Evolutionary conservation across 2,113 vertebrate species (phyloP), one percentile per base, ranked within the genome.

Genomic region (Dendropsophus ebraccatus): DNA sequence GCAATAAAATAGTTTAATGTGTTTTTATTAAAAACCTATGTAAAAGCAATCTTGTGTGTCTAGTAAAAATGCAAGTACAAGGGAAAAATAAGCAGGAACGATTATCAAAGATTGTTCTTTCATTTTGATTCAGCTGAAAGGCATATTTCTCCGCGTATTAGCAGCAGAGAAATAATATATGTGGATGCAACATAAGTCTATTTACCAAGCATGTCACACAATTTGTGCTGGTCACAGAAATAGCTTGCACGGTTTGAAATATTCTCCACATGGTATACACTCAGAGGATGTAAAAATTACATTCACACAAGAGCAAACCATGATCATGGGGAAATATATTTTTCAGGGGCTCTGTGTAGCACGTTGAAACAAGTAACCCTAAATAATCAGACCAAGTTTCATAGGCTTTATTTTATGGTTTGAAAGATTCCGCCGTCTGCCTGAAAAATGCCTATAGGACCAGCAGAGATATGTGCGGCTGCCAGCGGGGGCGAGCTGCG

Each of bases 11-110:
- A 82, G 65, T 82, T 54, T 70, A 72, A 82, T 72, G 79, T 50
- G 45, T 81, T 67, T 82, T 82, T 82, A 82, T 82, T 54, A 25
- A 82, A 80, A 80, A 80, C 54, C 77, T 45, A 81, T 62, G 56
- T 65, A 45, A 81, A 45, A 81, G 32, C 32, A 62, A 80, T 80
- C 77, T 60, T 62, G 54, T 80, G 77, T 80, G 77, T 60, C 77
- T 80, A 45, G 77, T 80, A 80, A 62, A 79, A 80, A 80, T 80
- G 77, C 77, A 80, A 80, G 77, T 62, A 80, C 54, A 80, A 81
- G 56, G 58, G n/a, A 62, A 81, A 81, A 81, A 62, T 47, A 81
- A 81, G 58, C 56, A 62, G 19, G 35, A 81, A 13, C n/a, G 35
- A 81, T 81, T 65, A 65, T 81, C n/a, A 47, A 35, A 80, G n/a